Evolutionary conservation across 1,140 invertebrate genomes (phyloP), one percentile per base, ranked within the genome.

Genomic region (Armadillidium nasatum): DNA sequence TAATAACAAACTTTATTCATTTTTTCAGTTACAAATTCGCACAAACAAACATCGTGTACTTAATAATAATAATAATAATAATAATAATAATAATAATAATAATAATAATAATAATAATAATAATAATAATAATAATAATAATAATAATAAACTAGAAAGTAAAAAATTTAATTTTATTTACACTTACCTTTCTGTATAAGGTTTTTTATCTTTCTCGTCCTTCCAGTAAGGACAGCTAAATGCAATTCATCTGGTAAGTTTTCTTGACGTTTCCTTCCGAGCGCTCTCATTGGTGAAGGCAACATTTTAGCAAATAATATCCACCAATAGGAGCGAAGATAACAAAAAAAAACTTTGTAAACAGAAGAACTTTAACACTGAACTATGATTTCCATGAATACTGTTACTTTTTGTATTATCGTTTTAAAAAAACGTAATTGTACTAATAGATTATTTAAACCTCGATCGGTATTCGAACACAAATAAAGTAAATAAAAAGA

Each of bases 281-380:
- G 80, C 79, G 46, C 72, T 66, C 69, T 73, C 33, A 73, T 73
- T 45, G 73, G 70, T 22, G 69, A 44, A 23, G 71, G 76, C 50
- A 77, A 60, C 67, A 78, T 72, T 46, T 60, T 60, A 13, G 19
- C 4, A 60, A 15, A 13, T 13, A 19, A 19, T 60, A 15, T 19
- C 50, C 50, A 60, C 50, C 19, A 60, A 60, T 60, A 13, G 50
- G 50, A 19, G 19, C 11, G 7, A 13, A 60, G 50, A 1, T 60
- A 1, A 19, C 50, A 60, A 60, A 60, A 60, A 60, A 6, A 33
- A 33, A 33, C 33, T 33, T 33, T 33, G 33, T 33, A n/a, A n/a
- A 33, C 33, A 33, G 33, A 33, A 33, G 33, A 33, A 33, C 33
- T 6, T 33, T 60, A 15, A 4, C 50, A 60, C 50, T 60, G 19